phyloP scores from a whole-genome alignment of 2,888 invertebrate species.

The Loripinus fragilis region DNA sequence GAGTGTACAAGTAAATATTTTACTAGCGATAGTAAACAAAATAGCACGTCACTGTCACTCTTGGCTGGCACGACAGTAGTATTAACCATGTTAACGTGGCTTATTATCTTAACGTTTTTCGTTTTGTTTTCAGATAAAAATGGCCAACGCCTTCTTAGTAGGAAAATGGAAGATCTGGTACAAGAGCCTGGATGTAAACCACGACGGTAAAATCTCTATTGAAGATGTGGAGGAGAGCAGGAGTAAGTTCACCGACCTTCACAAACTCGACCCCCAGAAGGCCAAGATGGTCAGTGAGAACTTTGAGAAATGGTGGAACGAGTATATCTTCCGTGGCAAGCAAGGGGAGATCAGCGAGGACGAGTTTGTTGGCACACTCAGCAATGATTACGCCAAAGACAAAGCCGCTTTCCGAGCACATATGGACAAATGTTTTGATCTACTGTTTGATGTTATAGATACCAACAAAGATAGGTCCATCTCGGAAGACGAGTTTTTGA shows the following conservation, averaged over 20 bases:
- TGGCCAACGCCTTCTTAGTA: constrained; percentile 56
- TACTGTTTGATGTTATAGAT: constrained; percentile 66
- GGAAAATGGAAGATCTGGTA: constrained; percentile 69
- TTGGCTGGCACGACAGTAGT: too few species aligned
- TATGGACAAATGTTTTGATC: constrained; percentile 61
- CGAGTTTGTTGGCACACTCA: constrained; percentile 49
- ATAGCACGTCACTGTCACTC: too few species aligned
- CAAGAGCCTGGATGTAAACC: constrained; percentile 68
- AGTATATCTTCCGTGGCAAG: constrained; percentile 57
- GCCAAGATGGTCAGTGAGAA: constrained; percentile 45
- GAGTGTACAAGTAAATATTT: too few species aligned
- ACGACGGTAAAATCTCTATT: constrained; percentile 67
- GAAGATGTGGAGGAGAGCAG: constrained; percentile 67
- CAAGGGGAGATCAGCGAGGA: constrained; percentile 54
- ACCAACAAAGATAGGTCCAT: constrained; percentile 67
- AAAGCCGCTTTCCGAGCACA: constrained; percentile 42
- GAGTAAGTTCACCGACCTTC: constrained; percentile 62
- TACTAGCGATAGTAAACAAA: too few species aligned
- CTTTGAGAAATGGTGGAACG: constrained; percentile 64
- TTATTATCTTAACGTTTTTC: too few species aligned
- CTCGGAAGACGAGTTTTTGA: constrained; percentile 64
- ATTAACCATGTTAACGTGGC: too few species aligned
- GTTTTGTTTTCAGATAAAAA: constrained; percentile 19
- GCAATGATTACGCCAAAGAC: constrained; percentile 41
- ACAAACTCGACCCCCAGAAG: constrained; percentile 57